Evolutionary conservation across 1,140 invertebrate genomes (phyloP), one percentile per base, ranked within the genome.

Genomic region (Drosophila kepulauana): DNA sequence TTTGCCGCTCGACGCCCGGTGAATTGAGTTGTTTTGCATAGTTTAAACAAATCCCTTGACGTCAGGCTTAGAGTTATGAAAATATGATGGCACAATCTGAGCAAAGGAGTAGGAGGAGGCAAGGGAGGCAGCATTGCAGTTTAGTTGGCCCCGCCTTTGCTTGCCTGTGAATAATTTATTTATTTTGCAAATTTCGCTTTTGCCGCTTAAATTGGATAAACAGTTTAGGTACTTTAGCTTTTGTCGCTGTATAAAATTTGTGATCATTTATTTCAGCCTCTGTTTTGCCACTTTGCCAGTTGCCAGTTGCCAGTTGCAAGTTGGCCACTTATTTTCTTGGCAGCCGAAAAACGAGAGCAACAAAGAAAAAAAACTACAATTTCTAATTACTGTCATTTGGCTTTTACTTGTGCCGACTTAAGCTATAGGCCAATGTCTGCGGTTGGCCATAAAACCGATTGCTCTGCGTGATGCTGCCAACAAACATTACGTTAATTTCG

Each of bases 301-400:
- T 33, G 30, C 30, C 30, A 7, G 46, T 25, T 51, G 59, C 45
- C 43, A 45, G 57, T 59, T 63, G 82, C 68, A 73, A 73, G 71
- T 88, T 78, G 80, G 76, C 79, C 71, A 69, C 78, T 79, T 57
- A 68, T 70, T 82, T 87, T 65, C 35, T 87, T 87, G 82, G 79
- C 82, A 87, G 62, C 66, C 41, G 10, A 30, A 15, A 57, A 71
- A 51, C 33, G 49, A 52, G n/a, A n/a, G 11, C n/a, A 10, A 1
- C 49, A 25, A 25, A 41, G 71, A 77, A 84, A 68, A 64, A 54
- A 77, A 28, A 67, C 79, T 54, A 73, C 84, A 87, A 82, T 82
- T 87, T 87, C 84, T 87, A 87, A 87, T 82, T 88, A 87, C 80
- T 82, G 84, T 88, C 84, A 80, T 87, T 87, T 88, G 84, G 84